Evolutionary conservation across 2,113 vertebrate genomes (phyloP).

Genomic region (Nipponia nippon): DNA sequence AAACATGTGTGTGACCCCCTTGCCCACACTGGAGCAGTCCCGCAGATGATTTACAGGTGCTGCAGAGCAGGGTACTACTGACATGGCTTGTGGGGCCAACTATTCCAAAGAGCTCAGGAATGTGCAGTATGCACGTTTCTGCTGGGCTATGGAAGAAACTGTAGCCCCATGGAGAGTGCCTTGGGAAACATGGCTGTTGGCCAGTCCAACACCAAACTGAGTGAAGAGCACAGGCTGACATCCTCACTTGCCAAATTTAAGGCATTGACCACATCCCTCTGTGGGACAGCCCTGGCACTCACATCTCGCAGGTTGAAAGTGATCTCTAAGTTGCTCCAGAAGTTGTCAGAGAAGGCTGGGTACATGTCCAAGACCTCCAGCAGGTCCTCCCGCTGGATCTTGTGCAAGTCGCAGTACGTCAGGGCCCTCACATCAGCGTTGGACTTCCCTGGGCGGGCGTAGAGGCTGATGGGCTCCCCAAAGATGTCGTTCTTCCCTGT

Average conservation of each 20-base stretch:
- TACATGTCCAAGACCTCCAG: conserved; percentile 98
- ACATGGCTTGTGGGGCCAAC: not conserved
- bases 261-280: not conserved
- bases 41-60: not conserved
- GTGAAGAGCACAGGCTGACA: not conserved
- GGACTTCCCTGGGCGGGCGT: conserved; percentile 88
- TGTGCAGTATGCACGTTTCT: not conserved
- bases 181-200: not conserved
- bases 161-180: not conserved
- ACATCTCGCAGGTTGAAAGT: conserved; percentile 97
- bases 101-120: not conserved
- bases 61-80: not conserved
- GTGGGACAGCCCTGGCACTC: conserved; percentile 65
- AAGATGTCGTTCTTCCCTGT: conserved; percentile 96
- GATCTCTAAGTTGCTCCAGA: conserved; percentile 97
- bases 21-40: not conserved
- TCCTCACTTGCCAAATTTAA: not conserved
- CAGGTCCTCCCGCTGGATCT: conserved; percentile 92
- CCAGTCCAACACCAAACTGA: not conserved
- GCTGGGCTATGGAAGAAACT: not conserved
- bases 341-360: conserved; percentile 89
- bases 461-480: conserved; percentile 91
- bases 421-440: conserved; percentile 89
- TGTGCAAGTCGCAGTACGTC: conserved; percentile 97
- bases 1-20: not conserved